These are phyloP conservation scores for Gavialis gangeticus DNA, from an alignment of 2,113 vertebrate species.

Conservation along the genomic window DNA sequence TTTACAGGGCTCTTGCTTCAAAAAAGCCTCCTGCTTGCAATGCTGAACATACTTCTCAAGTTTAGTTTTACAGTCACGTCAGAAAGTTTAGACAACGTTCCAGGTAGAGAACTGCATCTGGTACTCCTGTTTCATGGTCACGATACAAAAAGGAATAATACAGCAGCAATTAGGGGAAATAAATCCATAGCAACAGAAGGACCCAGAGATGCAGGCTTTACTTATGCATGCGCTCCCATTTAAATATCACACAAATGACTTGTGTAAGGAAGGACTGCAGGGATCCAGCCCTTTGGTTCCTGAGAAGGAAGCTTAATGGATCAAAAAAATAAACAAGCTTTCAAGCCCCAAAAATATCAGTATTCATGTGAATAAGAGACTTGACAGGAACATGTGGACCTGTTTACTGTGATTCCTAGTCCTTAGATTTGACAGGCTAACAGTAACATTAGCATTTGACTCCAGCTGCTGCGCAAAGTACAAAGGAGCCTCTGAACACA, in stretches of 20 bases:
- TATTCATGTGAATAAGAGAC: constrained; percentile 6
- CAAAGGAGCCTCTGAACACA: not conserved
- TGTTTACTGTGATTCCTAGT: not conserved
- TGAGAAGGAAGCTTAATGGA: accelerated
- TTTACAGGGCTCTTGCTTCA: constrained; percentile 20
- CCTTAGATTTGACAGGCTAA: not conserved
- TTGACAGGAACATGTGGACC: constrained; percentile 1
- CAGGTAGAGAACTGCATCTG: not conserved
- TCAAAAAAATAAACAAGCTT: not conserved
- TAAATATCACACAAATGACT: not conserved
- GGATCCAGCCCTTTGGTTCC: not conserved
- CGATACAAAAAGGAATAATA: not conserved
- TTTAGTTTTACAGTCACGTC: constrained; percentile 10
- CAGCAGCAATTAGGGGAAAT: not conserved
- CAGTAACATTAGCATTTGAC: not conserved
- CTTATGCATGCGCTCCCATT: not conserved
- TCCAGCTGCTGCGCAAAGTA: not conserved
- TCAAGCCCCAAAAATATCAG: not conserved
- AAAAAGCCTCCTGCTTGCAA: constrained; percentile 40
- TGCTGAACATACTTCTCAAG: constrained; percentile 31
- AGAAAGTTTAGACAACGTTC: not conserved
- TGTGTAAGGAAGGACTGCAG: not conserved
- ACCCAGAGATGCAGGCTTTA: not conserved
- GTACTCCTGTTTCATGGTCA: not conserved
- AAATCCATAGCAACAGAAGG: not conserved